These are phyloP conservation scores for Nemurella pictetii DNA, from an alignment of 2,888 invertebrate genomes.

Conservation along the genomic window DNA sequence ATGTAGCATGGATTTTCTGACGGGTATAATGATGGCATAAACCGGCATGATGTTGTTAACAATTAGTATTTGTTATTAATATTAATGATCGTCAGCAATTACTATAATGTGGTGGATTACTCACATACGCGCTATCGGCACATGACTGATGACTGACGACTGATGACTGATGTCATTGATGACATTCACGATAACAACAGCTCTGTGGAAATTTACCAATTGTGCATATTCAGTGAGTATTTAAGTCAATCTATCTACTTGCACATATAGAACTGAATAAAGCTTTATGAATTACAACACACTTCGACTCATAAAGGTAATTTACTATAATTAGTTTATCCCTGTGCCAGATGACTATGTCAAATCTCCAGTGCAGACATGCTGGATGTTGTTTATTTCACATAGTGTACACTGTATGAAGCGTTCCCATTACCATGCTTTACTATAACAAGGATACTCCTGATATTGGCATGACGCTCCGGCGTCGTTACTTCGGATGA, in stretches of 20 bases:
- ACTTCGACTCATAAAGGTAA: not conserved
- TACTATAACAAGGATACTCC: not conserved
- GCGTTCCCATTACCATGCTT: not conserved
- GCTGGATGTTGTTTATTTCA: not conserved
- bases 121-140: not conserved
- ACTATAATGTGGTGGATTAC: not conserved
- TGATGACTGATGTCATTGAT: not conserved
- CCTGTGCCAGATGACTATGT: not conserved
- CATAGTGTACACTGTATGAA: not conserved
- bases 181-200: not conserved
- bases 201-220: slow-evolving; percentile 12
- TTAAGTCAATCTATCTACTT: not conserved
- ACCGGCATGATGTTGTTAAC: not conserved
- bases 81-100: not conserved
- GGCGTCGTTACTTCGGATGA: not conserved
- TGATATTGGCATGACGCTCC: not conserved
- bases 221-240: not conserved
- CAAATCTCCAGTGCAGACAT: not conserved
- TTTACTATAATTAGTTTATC: not conserved
- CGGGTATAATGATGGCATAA: not conserved
- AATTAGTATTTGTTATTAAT: not conserved
- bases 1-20: not conserved
- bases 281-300: not conserved
- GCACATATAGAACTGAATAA: not conserved
- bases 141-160: not conserved